These are phyloP conservation scores for Tholera decimalis DNA, from an alignment of 2,888 invertebrate species.

Conservation along the genomic window DNA sequence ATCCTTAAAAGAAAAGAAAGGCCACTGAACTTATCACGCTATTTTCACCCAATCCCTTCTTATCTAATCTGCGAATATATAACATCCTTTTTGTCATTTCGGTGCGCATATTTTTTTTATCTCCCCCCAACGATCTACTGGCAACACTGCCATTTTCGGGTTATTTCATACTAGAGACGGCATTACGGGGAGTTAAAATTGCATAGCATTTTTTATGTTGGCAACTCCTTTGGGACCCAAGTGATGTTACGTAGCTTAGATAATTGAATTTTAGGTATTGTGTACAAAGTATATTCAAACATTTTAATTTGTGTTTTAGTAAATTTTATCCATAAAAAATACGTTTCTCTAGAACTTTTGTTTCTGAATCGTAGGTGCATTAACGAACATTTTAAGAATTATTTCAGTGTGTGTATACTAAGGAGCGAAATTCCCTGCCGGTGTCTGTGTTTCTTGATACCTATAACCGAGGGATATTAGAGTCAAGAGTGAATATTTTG, in stretches of 20 bases:
- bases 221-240: constrained; percentile 30
- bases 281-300: not conserved
- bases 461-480: too few species aligned
- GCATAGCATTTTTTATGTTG: constrained; percentile 66
- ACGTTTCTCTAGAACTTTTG: too few species aligned
- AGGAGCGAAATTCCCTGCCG: too few species aligned
- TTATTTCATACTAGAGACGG: constrained; percentile 73
- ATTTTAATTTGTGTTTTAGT: too few species aligned
- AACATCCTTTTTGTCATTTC: constrained; percentile 70
- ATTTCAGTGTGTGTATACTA: too few species aligned
- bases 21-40: constrained; percentile 44
- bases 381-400: too few species aligned
- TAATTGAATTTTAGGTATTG: constrained; percentile 29
- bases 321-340: too few species aligned
- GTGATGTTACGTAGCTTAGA: constrained; percentile 19
- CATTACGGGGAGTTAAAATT: constrained; percentile 69
- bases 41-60: constrained; percentile 58
- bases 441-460: too few species aligned
- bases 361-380: too few species aligned
- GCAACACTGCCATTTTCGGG: constrained; percentile 66
- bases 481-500: too few species aligned
- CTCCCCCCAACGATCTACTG: constrained; percentile 70
- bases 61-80: constrained; percentile 78
- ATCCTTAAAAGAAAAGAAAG: constrained; percentile 35
- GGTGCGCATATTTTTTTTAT: constrained; percentile 81